Base-by-base conservation (phyloP, 2,797 vertebrate species). In the Anabas testudineus region DNA sequence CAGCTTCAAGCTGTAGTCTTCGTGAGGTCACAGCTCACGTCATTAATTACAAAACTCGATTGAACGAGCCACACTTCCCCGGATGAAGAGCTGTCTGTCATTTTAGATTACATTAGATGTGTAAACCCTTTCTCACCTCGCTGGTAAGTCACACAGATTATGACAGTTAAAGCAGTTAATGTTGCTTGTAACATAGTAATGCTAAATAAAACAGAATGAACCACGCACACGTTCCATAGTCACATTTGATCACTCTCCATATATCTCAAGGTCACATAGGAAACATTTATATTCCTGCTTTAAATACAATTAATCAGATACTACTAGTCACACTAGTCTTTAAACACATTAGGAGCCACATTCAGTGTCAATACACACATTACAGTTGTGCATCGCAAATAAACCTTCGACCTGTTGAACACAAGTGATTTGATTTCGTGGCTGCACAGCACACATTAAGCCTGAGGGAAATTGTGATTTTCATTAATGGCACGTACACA, bases 261-360 rank as follows among this genome's bases (percentile, higher is more conserved):
- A 19, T 18, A 5, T 5, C 16, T 42, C 2, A 43, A 36, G 12
- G 2, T 19, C 10, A 28, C 8, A 45, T 2, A 30, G 15, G 9
- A n/a, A 51, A 30, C 30, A 5, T 10, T 43, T 7, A 10, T 13
- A 21, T 24, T 24, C 24, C 4, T 24, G 24, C 2, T 15, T 26
- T 19, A 12, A 5, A 4, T 34, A 19, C 2, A 45, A 4, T 26
- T 30, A 43, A 39, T 46, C 0, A 13, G 2, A 3, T 28, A 7
- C 2, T 15, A 7, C 18, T 30, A 2, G 6, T 19, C n/a, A n/a
- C 10, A 6, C 7, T 7, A 19, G 3, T 16, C 10, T 49, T 22
- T 21, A 2, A 10, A 30, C 19, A 26, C 12, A 30, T 18, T 1
- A 4, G 5, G 5, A 21, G 0, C 2, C 28, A 13, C 0, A 7